Percentiles rank a stretch among this genome's conserved stretches.
Conservation (phyloP, 2,113 vertebrate genomes). For the Aspidoscelis tigris region DNA sequence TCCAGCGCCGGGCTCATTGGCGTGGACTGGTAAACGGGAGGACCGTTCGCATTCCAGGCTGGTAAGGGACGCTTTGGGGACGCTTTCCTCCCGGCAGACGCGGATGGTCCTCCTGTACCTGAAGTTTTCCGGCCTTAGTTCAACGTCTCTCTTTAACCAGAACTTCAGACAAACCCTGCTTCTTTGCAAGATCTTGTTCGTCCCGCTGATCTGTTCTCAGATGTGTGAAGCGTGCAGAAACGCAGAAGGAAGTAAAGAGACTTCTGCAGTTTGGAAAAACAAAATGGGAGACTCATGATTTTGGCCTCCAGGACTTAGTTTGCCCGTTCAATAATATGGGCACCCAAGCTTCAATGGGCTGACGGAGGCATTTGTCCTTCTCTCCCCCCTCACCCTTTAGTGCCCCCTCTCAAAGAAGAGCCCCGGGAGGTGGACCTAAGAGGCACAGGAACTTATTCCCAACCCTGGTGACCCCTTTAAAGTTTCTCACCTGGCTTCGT, state of each 20-base stretch:
- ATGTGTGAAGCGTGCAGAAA: background rate
- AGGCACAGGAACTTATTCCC: background rate
- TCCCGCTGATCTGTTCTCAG: background rate
- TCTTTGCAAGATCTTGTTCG: no score
- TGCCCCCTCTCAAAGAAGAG: no score
- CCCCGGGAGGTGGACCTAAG: no score
- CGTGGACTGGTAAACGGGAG: no score
- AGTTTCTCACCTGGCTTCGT: background rate
- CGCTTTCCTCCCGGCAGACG: no score
- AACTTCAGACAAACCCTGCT: background rate
- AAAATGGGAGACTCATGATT: background rate
- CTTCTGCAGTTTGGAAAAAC: background rate
- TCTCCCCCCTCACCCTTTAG: background rate
- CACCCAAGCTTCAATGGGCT: background rate
- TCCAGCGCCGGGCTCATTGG: no score
- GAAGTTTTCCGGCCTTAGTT: no score
- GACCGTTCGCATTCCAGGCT: no score
- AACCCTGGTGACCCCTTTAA: background rate
- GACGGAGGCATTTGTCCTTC: background rate
- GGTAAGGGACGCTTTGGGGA: no score
- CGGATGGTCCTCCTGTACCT: no score
- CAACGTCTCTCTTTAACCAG: background rate
- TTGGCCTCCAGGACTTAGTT: background rate
- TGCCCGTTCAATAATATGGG: background rate
- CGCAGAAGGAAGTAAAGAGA: background rate